Evolutionary conservation across 2,888 invertebrate species (phyloP).

Genomic region (Melieria crassipennis): DNA sequence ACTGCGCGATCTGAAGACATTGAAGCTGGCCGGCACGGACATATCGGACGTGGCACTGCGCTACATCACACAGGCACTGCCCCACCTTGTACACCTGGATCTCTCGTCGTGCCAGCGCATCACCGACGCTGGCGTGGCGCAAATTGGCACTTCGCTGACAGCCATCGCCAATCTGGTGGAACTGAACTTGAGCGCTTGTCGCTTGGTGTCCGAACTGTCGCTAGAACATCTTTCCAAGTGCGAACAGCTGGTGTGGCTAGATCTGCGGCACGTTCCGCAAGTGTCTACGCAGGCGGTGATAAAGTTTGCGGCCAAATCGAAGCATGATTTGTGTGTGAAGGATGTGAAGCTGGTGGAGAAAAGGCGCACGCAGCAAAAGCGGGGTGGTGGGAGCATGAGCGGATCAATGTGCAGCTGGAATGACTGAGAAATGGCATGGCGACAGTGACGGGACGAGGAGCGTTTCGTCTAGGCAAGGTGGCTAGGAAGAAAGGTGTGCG

Average conservation of each 20-base stretch:
- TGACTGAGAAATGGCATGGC: conserved; percentile 46
- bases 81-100: conserved; percentile 79
- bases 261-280: conserved; percentile 82
- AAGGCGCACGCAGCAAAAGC: conserved; percentile 35
- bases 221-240: conserved; percentile 83
- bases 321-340: conserved; percentile 81
- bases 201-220: conserved; percentile 82
- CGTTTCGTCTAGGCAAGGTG: not conserved
- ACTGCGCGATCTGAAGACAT: conserved; percentile 78
- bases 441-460: not conserved
- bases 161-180: conserved; percentile 73
- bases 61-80: conserved; percentile 80
- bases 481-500: not conserved
- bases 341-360: conserved; percentile 79
- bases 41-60: conserved; percentile 82
- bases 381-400: conserved; percentile 3
- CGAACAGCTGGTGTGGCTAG: conserved; percentile 77
- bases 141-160: conserved; percentile 81
- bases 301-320: conserved; percentile 83
- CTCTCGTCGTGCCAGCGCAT: conserved; percentile 87
- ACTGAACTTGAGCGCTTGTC: conserved; percentile 84
- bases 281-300: conserved; percentile 85
- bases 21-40: conserved; percentile 87
- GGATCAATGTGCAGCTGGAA: conserved; percentile 49
- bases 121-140: conserved; percentile 90